Evolutionary conservation across 2,888 invertebrate genomes (phyloP), one percentile per base, ranked within the genome.

Genomic region (Macroteleia sp.): DNA sequence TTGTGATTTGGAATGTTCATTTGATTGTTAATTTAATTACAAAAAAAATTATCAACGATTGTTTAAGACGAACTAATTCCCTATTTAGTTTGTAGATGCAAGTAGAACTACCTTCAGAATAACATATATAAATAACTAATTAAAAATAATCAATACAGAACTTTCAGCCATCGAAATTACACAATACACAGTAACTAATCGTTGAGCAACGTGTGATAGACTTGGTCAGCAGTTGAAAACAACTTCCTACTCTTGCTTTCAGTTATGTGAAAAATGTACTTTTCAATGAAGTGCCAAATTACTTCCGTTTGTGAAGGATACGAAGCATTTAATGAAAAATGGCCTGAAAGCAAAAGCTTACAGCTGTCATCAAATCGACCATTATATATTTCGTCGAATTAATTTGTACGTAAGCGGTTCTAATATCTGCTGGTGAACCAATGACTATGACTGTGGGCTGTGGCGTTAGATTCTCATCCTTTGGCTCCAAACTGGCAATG

Each of bases 391-490:
- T 69, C 9, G 52, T 19, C 4, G 28, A 22, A 8, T 62, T n/a
- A 19, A 75, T 62, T 16, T 22, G 17, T 17, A 75, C 67, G 12
- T 69, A 75, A 10, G 46, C 22, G 4, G 44, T 12, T 41, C 66
- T n/a, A 5, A 69, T 5, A 2, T 44, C 3, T 8, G n/a, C 4
- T 4, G 56, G 48, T 17, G 10, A 9, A 2, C 69, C 69, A 12
- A 75, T 48, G 10, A 59, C 48, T 9, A 75, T 19, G 20, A 75
- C 56, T 20, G 67, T 48, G n/a, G 69, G 69, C 32, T 75, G 69
- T 19, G 36, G 19, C 3, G 56, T 69, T 12, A 39, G 8, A 14
- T 56, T 36, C 9, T 42, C 2, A 46, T 32, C 28, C 4, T 0
- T 2, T 1, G 56, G 67, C 16, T 67, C n/a, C 14, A 67, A 67